phyloP scores from a whole-genome alignment of 2,797 vertebrate species.

The Knipowitschia caucasica region DNA sequence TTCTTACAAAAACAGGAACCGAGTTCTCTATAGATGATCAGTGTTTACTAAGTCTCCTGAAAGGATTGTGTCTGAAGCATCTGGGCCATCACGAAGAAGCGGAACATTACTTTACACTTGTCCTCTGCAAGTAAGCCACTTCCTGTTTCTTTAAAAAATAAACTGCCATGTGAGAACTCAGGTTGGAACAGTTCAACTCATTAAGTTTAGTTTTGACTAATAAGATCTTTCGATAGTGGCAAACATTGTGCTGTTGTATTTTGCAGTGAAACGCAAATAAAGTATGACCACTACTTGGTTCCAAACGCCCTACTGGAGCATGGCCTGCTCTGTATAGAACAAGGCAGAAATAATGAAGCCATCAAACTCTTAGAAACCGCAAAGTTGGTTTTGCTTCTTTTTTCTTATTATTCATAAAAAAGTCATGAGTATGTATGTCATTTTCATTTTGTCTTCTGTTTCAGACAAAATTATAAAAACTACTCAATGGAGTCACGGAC shows the following conservation, averaged over 20 bases:
- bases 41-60: constrained; percentile 89
- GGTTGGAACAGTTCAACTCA: background rate
- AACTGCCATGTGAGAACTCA: background rate
- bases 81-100: constrained; percentile 86
- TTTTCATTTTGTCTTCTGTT: constrained; percentile 40
- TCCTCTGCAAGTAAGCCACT: constrained; percentile 81
- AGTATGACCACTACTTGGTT: constrained; percentile 95
- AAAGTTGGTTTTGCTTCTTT: constrained; percentile 79
- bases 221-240: background rate
- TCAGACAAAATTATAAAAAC: constrained; percentile 97
- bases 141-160: background rate
- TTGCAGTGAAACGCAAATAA: constrained; percentile 92
- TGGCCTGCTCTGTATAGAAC: constrained; percentile 87
- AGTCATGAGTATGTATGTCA: constrained; percentile 5
- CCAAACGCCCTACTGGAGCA: constrained; percentile 94
- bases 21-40: constrained; percentile 89
- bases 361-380: constrained; percentile 88
- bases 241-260: constrained; percentile 21
- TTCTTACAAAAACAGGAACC: constrained; percentile 69
- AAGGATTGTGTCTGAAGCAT: constrained; percentile 94
- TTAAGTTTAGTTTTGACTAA: background rate
- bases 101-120: constrained; percentile 89
- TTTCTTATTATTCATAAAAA: background rate
- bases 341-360: constrained; percentile 84
- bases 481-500: constrained; percentile 99